Base-by-base conservation (phyloP, 2,888 invertebrate species). In the Trichacis sp. region DNA sequence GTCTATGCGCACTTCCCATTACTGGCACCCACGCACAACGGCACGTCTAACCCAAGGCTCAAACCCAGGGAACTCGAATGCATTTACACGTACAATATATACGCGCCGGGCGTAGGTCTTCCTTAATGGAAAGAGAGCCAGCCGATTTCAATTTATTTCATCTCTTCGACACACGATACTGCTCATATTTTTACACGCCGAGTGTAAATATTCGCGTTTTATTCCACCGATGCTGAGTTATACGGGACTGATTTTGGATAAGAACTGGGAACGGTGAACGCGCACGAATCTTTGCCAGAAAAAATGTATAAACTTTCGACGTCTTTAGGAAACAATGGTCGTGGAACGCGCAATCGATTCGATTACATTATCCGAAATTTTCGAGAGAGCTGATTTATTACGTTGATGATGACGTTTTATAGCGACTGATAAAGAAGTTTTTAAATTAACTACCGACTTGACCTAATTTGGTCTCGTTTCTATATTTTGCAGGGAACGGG, bases 1-100 rank as follows among this genome's bases (percentile, higher is more conserved):
- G 78, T 77, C 78, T 77, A 78, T 78, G 76, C 79, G 77, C 76
- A 75, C 78, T 80, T 78, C 78, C 79, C 80, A 82, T 82, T 81
- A 83, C 77, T 71, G 69, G 71, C 81, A 77, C 82, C 80, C 81
- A 82, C 82, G 78, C 80, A 66, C 67, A 62, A 50, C 60, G 59
- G 63, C 60, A 56, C 60, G 54, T 66, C 61, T 66, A 66, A 66
- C 54, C 69, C 62, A 58, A 58, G 56, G 62, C 56, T 19, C 14
- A 12, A 40, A 40, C 14, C 40, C n/a, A 15, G 15, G 40, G 24
- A 19, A 18, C 29, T 40, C 40, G n/a, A 14, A 20, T 36, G 40
- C 20, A 49, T 43, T 42, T 15, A n/a, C 19, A 49, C 14, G 53
- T 42, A 75, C 76, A 50, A 40, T 50, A 49, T 50, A 48, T 63